Evolutionary conservation across 2,797 vertebrate species (phyloP).

Genomic region (Sphenodon punctatus): DNA sequence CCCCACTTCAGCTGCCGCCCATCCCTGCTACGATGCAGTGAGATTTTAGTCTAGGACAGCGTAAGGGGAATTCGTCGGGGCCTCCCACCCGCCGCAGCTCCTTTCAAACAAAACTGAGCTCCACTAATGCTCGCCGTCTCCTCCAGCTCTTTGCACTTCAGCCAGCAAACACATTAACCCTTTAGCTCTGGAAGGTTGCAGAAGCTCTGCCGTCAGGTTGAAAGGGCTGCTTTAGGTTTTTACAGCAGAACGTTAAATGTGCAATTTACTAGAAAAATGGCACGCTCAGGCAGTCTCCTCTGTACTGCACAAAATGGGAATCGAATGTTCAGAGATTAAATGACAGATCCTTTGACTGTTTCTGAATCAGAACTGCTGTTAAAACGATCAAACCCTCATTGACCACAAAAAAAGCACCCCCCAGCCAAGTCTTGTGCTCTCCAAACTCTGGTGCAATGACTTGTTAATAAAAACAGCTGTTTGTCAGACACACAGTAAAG

Average conservation of each 20-base stretch:
- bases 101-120: background rate
- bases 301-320: background rate
- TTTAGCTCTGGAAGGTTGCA: background rate
- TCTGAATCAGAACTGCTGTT: background rate
- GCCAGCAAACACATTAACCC: background rate
- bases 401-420: too few species aligned
- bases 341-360: too few species aligned
- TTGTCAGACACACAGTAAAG: background rate
- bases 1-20: background rate
- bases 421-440: too few species aligned
- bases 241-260: background rate
- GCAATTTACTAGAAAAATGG: background rate
- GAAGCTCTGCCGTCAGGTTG: background rate
- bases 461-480: slow-evolving; percentile 10
- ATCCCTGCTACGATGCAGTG: background rate
- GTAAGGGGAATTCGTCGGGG: background rate
- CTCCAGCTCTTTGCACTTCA: background rate
- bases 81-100: background rate
- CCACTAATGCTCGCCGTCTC: background rate
- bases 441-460: background rate
- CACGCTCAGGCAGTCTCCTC: background rate
- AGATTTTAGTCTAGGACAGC: background rate
- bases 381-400: too few species aligned
- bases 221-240: background rate
- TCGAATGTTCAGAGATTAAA: background rate